Conservation (phyloP, 1,140 invertebrate genomes). For the Drosophila parabipectinata region DNA sequence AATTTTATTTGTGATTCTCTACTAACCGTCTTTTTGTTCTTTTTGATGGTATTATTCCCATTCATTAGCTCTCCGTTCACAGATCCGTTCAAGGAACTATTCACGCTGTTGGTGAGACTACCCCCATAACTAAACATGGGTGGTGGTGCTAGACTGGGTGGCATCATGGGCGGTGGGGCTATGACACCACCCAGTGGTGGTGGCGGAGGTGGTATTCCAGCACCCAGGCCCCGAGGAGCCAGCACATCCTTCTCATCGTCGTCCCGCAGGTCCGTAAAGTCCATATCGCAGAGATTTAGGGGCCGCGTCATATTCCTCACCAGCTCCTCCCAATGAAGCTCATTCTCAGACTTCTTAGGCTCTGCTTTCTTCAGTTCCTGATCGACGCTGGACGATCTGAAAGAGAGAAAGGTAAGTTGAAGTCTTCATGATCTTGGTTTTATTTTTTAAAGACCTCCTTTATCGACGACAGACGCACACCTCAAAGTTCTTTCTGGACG, state of each 20-base stretch:
- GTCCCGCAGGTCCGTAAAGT: constrained; percentile 96
- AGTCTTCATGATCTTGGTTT: constrained; percentile 8
- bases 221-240: constrained; percentile 86
- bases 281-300: constrained; percentile 96
- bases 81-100: constrained; percentile 80
- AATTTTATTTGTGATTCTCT: neutral
- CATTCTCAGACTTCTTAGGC: constrained; percentile 95
- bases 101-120: constrained; percentile 78
- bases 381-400: constrained; percentile 84
- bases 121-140: constrained; percentile 83
- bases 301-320: constrained; percentile 92
- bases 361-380: constrained; percentile 86
- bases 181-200: constrained; percentile 84
- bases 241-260: constrained; percentile 90
- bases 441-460: constrained; percentile 15
- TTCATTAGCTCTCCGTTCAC: constrained; percentile 80
- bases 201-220: constrained; percentile 89
- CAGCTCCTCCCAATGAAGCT: constrained; percentile 97
- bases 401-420: neutral
- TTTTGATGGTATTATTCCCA: constrained; percentile 87
- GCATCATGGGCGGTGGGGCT: constrained; percentile 84
- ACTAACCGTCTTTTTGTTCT: constrained; percentile 96
- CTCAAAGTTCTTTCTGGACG: constrained; percentile 31
- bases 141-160: constrained; percentile 82
- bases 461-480: constrained; percentile 28